phyloP scores from a whole-genome alignment of 2,113 vertebrate genomes.

The Syrrhaptes paradoxus region DNA sequence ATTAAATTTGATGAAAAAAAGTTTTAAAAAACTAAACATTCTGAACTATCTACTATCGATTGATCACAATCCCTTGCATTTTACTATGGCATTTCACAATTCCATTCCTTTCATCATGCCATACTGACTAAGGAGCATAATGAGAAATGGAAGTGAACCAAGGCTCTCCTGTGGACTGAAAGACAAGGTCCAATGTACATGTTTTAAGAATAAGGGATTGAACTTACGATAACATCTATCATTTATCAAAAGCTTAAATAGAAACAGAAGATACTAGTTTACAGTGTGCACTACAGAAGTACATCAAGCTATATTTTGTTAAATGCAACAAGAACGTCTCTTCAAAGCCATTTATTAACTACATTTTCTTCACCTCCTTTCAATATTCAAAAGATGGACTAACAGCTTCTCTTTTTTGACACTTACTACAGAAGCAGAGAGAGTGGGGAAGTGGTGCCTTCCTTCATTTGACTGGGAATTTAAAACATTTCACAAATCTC shows the following conservation, averaged over 20 bases:
- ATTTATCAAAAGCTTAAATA: not conserved
- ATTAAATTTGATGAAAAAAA: not conserved
- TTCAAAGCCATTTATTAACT: not conserved
- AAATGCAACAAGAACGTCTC: not conserved
- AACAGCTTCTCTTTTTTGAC: not conserved
- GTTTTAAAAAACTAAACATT: not conserved
- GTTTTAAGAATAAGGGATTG: not conserved
- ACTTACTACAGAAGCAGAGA: not conserved
- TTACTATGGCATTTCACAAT: not conserved
- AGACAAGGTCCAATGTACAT: not conserved
- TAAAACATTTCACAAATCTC: not conserved
- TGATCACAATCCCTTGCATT: not conserved
- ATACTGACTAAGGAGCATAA: not conserved
- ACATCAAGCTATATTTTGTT: not conserved
- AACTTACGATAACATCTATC: not conserved
- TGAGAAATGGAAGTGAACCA: not conserved
- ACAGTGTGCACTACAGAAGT: not conserved
- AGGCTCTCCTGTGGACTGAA: not conserved
- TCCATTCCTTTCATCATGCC: not conserved
- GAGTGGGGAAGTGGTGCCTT: not conserved
- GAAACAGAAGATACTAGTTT: not conserved
- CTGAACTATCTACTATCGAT: not conserved
- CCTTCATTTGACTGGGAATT: not conserved
- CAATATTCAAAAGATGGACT: not conserved
- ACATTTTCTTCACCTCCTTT: not conserved